These are phyloP conservation scores for Dascillus cervinus DNA, from an alignment of 2,888 invertebrate species.

Conservation along the genomic window DNA sequence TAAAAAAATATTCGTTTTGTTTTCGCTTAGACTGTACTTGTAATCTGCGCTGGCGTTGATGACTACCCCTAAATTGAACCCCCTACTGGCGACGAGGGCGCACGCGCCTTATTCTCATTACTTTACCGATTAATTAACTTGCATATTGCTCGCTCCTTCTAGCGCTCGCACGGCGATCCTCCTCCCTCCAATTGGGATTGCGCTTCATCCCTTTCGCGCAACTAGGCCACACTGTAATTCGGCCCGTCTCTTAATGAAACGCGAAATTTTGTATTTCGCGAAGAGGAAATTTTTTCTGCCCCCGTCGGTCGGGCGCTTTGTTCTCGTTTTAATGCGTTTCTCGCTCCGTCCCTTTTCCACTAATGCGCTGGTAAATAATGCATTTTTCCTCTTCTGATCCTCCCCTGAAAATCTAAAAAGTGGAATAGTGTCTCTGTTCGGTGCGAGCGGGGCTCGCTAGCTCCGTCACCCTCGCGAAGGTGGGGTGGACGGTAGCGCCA, in stretches of 20 bases:
- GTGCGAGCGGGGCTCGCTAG: conserved; percentile 22
- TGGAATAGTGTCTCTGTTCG: conserved; percentile 33
- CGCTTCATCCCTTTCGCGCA: too few species aligned
- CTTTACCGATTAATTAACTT: conserved; percentile 47
- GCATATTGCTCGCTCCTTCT: conserved; percentile 44
- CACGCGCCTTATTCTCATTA: conserved; percentile 45
- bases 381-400: conserved; percentile 27
- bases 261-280: conserved; percentile 22
- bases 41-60: conserved; percentile 55
- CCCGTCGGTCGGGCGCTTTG: conserved; percentile 2
- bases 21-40: conserved; percentile 49
- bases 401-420: conserved; percentile 34
- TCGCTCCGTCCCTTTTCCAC: conserved; percentile 28
- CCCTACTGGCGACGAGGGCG: conserved; percentile 28
- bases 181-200: conserved; percentile 20
- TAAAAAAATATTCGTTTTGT: conserved; percentile 26
- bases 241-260: conserved; percentile 41
- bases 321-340: conserved; percentile 14
- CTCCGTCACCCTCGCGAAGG: conserved; percentile 30
- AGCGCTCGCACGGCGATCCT: conserved; percentile 30
- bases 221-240: conserved; percentile 16
- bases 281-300: conserved; percentile 1
- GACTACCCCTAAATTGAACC: conserved; percentile 49
- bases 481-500: conserved; percentile 37
- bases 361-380: conserved; percentile 33